phyloP scores from a whole-genome alignment of 2,888 invertebrate genomes.

The Orchesella flavescens region DNA sequence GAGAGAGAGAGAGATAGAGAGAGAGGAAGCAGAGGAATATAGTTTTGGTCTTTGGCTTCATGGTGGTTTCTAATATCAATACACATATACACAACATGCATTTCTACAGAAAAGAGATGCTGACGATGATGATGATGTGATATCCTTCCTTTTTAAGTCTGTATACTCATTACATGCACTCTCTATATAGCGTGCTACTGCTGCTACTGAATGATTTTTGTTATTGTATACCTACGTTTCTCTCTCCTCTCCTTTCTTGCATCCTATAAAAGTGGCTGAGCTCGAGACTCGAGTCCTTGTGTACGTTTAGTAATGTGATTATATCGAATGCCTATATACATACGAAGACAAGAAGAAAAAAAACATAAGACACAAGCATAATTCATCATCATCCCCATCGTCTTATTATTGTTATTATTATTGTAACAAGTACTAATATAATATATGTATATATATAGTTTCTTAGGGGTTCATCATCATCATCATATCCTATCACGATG shows the following conservation, averaged over 20 bases:
- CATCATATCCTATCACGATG: conserved; percentile 33
- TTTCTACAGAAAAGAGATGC: neutral
- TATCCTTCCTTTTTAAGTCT: conserved; percentile 50
- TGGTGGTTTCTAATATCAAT: too few species aligned
- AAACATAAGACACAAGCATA: conserved; percentile 23
- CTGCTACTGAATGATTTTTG: conserved; percentile 44
- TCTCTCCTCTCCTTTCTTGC: too few species aligned
- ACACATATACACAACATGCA: too few species aligned
- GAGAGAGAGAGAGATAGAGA: too few species aligned
- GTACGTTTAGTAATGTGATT: too few species aligned
- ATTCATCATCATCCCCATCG: conserved; percentile 33
- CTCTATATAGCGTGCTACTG: conserved; percentile 13
- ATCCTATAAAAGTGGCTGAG: too few species aligned
- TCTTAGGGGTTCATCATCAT: conserved; percentile 23
- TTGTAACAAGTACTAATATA: neutral
- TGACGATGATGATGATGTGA: conserved; percentile 43
- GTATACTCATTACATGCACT: neutral
- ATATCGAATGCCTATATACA: too few species aligned
- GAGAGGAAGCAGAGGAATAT: too few species aligned
- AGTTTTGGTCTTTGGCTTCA: too few species aligned
- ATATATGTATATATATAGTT: conserved; percentile 22
- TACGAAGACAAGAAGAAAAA: too few species aligned
- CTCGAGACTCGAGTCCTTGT: too few species aligned
- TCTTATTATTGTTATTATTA: conserved; percentile 20
- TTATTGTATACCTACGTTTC: conserved; percentile 35